Conservation (phyloP, 2,888 invertebrate species). For the Stenchaetothrips biformis region DNA sequence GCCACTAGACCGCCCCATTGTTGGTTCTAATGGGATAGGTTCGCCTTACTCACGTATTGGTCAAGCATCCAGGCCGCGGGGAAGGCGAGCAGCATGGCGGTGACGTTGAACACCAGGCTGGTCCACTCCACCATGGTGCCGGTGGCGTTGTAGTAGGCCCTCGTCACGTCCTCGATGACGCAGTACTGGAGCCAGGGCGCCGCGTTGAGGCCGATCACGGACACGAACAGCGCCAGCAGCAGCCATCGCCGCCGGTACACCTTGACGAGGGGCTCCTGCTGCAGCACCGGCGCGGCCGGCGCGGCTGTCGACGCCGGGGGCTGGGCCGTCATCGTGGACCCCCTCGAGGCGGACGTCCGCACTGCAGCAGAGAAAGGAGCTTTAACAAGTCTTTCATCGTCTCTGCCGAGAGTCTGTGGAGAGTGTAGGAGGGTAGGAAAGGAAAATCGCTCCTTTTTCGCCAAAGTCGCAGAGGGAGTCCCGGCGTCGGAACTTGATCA, state of each 20-base stretch:
- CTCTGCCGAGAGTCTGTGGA: not conserved
- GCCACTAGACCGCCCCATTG: no score
- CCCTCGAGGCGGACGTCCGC: not conserved
- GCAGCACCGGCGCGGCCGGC: no score
- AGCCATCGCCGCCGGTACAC: constrained; percentile 18
- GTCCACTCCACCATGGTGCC: not conserved
- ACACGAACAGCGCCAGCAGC: not conserved
- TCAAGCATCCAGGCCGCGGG: constrained; percentile 5
- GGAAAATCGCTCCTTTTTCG: not conserved
- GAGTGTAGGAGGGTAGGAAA: not conserved
- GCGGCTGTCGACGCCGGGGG: not conserved
- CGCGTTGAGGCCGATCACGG: constrained; percentile 8
- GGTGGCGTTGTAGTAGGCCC: not conserved
- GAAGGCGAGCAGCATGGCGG: constrained; percentile 19
- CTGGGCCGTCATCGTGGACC: not conserved
- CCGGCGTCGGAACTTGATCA: not conserved
- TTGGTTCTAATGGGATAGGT: not conserved
- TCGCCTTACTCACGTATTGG: not conserved
- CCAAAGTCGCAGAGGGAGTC: not conserved
- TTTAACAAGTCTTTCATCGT: not conserved
- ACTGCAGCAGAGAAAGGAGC: not conserved
- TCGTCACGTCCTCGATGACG: constrained; percentile 11
- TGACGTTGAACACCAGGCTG: constrained; percentile 15
- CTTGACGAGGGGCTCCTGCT: not conserved
- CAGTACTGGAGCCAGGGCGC: constrained; percentile 17